A percentile compares a stretch with the other conserved stretches of the same genome.
These are phyloP conservation scores for Dromas ardeola DNA, from an alignment of 2,113 vertebrate genomes.

Conservation along the genomic window DNA sequence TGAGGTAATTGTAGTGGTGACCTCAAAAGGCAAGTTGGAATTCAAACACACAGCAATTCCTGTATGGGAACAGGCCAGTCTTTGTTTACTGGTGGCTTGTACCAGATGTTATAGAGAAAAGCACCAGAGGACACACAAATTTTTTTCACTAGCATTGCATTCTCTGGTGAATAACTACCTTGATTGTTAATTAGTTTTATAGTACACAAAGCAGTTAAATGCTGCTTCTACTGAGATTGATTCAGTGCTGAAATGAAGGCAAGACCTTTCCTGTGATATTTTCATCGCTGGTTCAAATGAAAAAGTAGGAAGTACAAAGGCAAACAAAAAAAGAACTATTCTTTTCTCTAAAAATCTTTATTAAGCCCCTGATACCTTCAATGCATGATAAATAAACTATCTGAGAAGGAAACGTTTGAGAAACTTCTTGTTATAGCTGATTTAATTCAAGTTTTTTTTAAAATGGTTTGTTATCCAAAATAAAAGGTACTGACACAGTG, in stretches of 20 bases:
- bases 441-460: not conserved
- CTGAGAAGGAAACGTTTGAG: not conserved
- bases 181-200: slow-evolving; percentile 37
- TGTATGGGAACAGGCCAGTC: not conserved
- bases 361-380: not conserved
- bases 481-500: not conserved
- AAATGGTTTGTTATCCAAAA: not conserved
- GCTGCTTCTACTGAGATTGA: not conserved
- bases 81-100: not conserved
- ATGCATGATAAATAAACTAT: not conserved
- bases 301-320: not conserved
- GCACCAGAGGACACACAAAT: not conserved
- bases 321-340: not conserved
- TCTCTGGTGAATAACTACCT: not conserved
- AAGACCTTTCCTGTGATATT: not conserved
- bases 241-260: not conserved
- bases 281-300: not conserved
- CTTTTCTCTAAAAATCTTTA: not conserved
- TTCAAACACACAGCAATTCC: not conserved
- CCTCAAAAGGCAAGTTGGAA: not conserved
- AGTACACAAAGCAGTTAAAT: not conserved
- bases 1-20: not conserved
- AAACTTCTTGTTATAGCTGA: not conserved
- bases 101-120: not conserved
- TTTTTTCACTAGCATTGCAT: not conserved